Conservation (phyloP, 2,113 vertebrate species). For the Cyanocitta stelleri region DNA sequence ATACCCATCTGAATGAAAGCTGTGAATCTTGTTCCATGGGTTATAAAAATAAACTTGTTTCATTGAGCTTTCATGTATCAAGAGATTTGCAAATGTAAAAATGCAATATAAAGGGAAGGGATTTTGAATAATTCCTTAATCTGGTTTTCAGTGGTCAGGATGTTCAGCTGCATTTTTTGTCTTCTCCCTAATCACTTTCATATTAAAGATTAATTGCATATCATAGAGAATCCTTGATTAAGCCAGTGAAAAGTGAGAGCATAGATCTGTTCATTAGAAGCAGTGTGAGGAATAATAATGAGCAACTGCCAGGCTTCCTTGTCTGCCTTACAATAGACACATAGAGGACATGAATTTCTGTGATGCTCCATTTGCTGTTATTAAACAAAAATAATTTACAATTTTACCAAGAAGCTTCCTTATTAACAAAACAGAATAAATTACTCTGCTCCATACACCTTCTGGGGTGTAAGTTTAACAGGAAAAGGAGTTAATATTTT, state of each 20-base stretch:
- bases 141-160: not conserved
- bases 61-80: conserved; percentile 6
- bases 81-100: conserved; percentile 32
- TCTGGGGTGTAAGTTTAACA: not conserved
- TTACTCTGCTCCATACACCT: not conserved
- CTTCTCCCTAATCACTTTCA: conserved; percentile 28
- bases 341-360: not conserved
- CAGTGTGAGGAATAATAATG: not conserved
- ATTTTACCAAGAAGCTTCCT: not conserved
- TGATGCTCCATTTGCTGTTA: conserved; percentile 3
- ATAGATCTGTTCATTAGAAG: conserved; percentile 27
- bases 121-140: conserved; percentile 43
- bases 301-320: not conserved
- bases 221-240: conserved; percentile 54
- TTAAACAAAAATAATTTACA: not conserved
- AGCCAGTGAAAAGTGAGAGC: conserved; percentile 40
- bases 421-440: not conserved
- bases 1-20: conserved; percentile 1
- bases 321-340: not conserved
- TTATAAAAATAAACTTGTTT: conserved; percentile 39
- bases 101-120: conserved; percentile 8
- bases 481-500: not conserved
- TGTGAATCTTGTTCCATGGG: not conserved
- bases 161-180: conserved; percentile 5
- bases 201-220: conserved; percentile 55